Evolutionary conservation across 2,888 invertebrate genomes (phyloP), one percentile per base, ranked within the genome.

Genomic region (Cataglyphis cursor): DNA sequence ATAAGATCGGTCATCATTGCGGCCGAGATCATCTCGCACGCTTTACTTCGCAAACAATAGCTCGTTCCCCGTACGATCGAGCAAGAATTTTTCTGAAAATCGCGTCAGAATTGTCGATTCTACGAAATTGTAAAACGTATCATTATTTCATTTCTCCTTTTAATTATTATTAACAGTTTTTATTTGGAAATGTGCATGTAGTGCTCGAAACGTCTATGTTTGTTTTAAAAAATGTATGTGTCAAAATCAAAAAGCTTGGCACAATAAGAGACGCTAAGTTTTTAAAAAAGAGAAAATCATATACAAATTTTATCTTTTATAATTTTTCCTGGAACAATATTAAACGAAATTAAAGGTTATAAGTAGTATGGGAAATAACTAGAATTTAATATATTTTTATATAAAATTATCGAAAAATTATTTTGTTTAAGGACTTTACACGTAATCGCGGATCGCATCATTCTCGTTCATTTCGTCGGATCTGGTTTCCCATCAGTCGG

Each of bases 1-100:
- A 87, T 83, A 82, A 54, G 87, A 90, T 89, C 87, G 87, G 81
- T 88, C 90, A 87, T 90, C 84, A 74, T 76, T 48, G 70, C 74
- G 78, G 75, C 73, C 74, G 82, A 82, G 74, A 83, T 81, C 81
- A 75, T 80, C 73, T 83, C 66, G 66, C 70, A 18, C 84, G 78
- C 76, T 81, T 89, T 81, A 51, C 70, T 59, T 59, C 57, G 84
- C 62, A 68, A 89, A 89, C 90, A 89, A 89, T 90, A 80, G 73
- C 54, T 81, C 57, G 44, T 82, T 68, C 28, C 68, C 28, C 51
- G 18, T 75, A 61, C 61, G n/a, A 72, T 48, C 38, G 24, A 75
- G 1, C 51, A 62, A 64, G 41, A 65, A 35, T 12, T 51, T 78
- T 6, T 38, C 48, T 62, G 78, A n/a, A 81, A 75, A 81, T 18